Percentiles rank a stretch among this genome's conserved stretches.
Conservation (phyloP, 2,113 vertebrate genomes). For the Psittacara wagleri region DNA sequence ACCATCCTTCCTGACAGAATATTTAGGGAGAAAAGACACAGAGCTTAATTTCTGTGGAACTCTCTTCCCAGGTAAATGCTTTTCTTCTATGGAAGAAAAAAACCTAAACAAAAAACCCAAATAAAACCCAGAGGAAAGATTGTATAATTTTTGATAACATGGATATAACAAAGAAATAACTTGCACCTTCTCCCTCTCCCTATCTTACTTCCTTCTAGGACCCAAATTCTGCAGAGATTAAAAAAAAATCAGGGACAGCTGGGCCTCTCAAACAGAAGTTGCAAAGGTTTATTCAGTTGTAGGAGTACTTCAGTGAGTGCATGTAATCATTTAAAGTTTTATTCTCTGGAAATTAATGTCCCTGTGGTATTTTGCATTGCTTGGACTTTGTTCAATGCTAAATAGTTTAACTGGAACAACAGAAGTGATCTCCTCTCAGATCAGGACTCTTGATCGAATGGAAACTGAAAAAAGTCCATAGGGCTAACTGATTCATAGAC, state of each 20-base stretch:
- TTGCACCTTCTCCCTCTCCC: not conserved
- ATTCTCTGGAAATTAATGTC: slow-evolving; percentile 1
- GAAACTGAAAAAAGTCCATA: not conserved
- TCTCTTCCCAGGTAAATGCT: not conserved
- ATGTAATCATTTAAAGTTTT: slow-evolving; percentile 11
- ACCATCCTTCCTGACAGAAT: not conserved
- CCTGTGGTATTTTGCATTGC: slow-evolving; percentile 14
- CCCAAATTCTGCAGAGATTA: not conserved
- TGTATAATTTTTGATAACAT: not conserved
- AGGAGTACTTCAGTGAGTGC: not conserved
- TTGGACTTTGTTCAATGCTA: slow-evolving; percentile 41
- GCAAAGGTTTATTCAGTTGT: slow-evolving; percentile 6
- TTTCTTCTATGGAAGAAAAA: not conserved
- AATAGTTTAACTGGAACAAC: slow-evolving; percentile 32
- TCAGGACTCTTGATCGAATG: not conserved
- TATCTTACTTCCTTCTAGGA: not conserved
- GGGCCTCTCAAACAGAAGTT: not conserved
- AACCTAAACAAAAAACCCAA: not conserved
- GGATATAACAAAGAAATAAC: not conserved
- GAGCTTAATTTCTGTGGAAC: not conserved
- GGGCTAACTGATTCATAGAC: not conserved
- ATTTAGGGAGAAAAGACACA: not conserved
- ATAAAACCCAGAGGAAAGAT: not conserved
- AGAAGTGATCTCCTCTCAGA: not conserved
- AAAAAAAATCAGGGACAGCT: not conserved